Base-by-base conservation (phyloP, 2,797 vertebrate genomes). In the Spheniscus humboldti region DNA sequence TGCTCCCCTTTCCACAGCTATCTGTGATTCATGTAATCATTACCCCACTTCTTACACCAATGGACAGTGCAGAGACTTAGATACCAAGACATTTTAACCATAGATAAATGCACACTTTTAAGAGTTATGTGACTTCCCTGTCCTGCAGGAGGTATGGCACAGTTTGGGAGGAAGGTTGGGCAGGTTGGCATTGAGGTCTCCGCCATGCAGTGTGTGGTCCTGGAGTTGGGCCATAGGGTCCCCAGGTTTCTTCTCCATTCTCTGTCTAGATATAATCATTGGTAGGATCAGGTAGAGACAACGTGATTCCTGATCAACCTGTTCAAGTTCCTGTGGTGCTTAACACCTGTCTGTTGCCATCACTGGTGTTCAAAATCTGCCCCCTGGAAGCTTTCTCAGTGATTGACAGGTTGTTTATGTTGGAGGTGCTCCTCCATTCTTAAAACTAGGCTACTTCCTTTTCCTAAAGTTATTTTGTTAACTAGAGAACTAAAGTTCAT, bases 221-320 rank as follows among this genome's bases (percentile, higher is more conserved):
- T 78, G 39, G 12, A 80, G 11, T 25, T 45, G 33, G 23, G 12
- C 27, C 39, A 23, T n/a, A 17, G 16, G 2, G 13, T 82, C 0
- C 3, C 15, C 28, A 66, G n/a, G 7, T 5, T 18, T 76, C 43
- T 63, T 92, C 22, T 88, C 25, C 24, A 12, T 48, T 62, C 33
- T 57, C 31, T 66, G n/a, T 33, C n/a, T 35, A 35, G 9, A 37
- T 72, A 60, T 5, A 19, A 25, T 11, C 18, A 37, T 23, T 37
- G 6, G 8, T 23, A 67, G 30, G 13, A 76, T 52, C 17, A 52
- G 15, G 15, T 5, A 31, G 17, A 76, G 24, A 92, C 66, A 73
- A 91, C 0, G 0, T 73, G 11, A n/a, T 60, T 71, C 23, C 20
- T 52, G 18, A 33, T 35, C 14, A 28, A 41, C 8, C 27, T 13